A percentile compares a stretch with the other conserved stretches of the same genome.
Evolutionary conservation across 2,113 vertebrate genomes (phyloP).

Genomic region (Solea solea): DNA sequence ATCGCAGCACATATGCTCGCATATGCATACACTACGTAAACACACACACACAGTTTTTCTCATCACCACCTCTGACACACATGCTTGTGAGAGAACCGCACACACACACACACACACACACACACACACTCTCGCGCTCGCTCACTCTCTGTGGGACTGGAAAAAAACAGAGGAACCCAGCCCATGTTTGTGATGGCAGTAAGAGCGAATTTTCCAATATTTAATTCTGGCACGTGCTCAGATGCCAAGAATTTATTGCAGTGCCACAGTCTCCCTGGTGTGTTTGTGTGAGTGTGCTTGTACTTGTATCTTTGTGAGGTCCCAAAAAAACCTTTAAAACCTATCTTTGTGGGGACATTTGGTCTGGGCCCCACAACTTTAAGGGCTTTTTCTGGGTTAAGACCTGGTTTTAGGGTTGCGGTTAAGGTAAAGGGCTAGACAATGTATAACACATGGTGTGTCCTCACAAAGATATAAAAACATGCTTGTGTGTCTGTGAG

Average conservation of each 20-base stretch:
- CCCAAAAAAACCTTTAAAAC: too few species aligned
- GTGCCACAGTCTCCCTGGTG: slow-evolving; percentile 66
- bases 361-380: too few species aligned
- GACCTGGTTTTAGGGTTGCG: too few species aligned
- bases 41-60: not conserved
- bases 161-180: slow-evolving; percentile 63
- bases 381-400: too few species aligned
- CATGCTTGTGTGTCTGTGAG: not conserved
- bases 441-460: too few species aligned
- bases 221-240: slow-evolving; percentile 68
- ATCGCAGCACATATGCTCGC: slow-evolving; percentile 7
- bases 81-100: slow-evolving; percentile 17
- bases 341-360: not conserved
- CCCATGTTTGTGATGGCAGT: slow-evolving; percentile 79
- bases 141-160: slow-evolving; percentile 30
- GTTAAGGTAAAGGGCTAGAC: too few species aligned
- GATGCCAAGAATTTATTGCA: slow-evolving; percentile 74
- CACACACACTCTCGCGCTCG: not conserved
- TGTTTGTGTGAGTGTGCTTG: not conserved
- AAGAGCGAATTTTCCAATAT: slow-evolving; percentile 76
- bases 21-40: not conserved
- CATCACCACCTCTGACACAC: slow-evolving; percentile 33
- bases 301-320: not conserved
- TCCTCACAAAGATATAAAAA: too few species aligned
- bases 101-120: slow-evolving; percentile 13